Base-by-base conservation (phyloP, 2,888 invertebrate genomes). In the Hirtodrosophila confusa region DNA sequence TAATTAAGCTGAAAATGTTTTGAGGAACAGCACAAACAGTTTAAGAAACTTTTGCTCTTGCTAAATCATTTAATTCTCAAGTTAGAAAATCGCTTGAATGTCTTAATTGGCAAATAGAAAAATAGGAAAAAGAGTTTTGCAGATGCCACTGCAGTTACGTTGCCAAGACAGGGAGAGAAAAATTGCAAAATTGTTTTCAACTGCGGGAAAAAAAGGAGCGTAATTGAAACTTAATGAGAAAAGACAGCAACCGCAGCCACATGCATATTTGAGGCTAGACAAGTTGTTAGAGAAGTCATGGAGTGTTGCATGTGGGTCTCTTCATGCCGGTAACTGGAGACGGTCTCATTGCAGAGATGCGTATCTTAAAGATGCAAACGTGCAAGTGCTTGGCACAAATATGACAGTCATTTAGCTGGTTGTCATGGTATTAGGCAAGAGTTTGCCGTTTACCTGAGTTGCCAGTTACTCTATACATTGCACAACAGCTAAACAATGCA, bases 201-300 rank as follows among this genome's bases (percentile, higher is more conserved):
- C 33, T 60, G 65, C 49, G 23, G 61, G 60, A 49, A 11, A 33
- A 36, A 11, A 11, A 40, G 33, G 55, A 48, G 55, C 78, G 75
- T 82, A 82, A 82, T 87, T 87, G 87, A 82, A 82, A 85, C 87
- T 80, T 82, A 82, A 82, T 85, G 82, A 78, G 75, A 60, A 68
- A 69, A 66, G 58, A 56, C 71, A 67, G 61, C 54, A 54, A 55
- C 61, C 61, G 24, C 63, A 62, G 51, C 57, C 31, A 37, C 63
- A 63, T 66, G 79, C 64, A 86, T 86, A 75, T 62, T 71, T 75
- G 60, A 44, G 78, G 63, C 48, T 27, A 40, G 47, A 10, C 41
- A 45, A 51, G 53, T 56, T 57, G 58, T 3, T 41, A n/a, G 35
- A n/a, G 29, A 7, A 48, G 49, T 61, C 62, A 17, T 11, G 43